phyloP scores from a whole-genome alignment of 2,797 vertebrate genomes.

The Coreius guichenoti region DNA sequence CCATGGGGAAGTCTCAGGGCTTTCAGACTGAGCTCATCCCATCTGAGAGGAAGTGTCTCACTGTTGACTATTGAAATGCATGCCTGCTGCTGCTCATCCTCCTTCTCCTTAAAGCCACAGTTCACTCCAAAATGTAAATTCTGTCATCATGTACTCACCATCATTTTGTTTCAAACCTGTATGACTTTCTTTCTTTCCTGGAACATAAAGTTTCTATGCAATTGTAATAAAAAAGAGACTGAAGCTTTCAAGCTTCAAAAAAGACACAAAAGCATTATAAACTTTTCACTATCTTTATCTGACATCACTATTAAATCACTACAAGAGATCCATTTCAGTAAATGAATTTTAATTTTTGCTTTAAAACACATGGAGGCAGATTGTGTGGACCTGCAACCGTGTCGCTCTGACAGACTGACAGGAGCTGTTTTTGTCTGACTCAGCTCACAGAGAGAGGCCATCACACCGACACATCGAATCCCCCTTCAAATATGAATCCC shows the following conservation, averaged over 20 bases:
- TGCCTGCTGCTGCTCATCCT: conserved; percentile 34
- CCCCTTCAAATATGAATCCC: conserved; percentile 61
- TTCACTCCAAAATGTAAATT: not conserved
- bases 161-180: not conserved
- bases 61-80: conserved; percentile 56
- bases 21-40: conserved; percentile 68
- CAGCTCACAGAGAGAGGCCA: conserved; percentile 57
- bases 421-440: conserved; percentile 68
- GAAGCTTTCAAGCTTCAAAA: not conserved
- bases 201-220: not conserved
- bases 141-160: not conserved
- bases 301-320: not conserved
- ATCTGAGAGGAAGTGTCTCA: conserved; percentile 68
- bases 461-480: conserved; percentile 39
- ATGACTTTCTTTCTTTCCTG: not conserved
- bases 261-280: not conserved
- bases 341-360: not conserved
- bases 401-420: conserved; percentile 72
- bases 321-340: not conserved
- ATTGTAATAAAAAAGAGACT: not conserved
- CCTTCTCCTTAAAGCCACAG: not conserved
- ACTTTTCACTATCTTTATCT: not conserved
- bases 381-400: conserved; percentile 61
- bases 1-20: conserved; percentile 62
- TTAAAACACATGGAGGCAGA: conserved; percentile 60